These are phyloP conservation scores for Maccullochella peelii DNA, from an alignment of 2,113 vertebrate genomes.

Conservation along the genomic window DNA sequence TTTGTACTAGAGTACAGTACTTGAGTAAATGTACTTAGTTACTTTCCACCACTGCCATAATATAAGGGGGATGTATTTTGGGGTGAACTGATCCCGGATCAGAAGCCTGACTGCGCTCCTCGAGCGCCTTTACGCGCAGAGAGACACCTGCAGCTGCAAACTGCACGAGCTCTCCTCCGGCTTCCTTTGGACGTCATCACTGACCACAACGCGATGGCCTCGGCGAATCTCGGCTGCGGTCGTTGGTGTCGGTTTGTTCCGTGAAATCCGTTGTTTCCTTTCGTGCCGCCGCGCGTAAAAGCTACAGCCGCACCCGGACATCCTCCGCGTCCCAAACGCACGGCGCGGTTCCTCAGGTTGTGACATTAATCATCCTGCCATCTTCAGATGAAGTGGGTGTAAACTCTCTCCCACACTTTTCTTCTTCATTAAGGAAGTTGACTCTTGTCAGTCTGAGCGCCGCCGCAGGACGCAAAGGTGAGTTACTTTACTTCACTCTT, in stretches of 20 bases:
- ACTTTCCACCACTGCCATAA: neutral
- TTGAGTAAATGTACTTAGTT: neutral
- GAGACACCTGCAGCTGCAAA: neutral
- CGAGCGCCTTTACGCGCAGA: constrained; percentile 6
- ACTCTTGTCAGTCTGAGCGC: neutral
- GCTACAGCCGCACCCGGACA: too few species aligned
- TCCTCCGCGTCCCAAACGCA: neutral
- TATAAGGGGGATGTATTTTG: neutral
- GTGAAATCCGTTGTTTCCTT: neutral
- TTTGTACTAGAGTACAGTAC: too few species aligned
- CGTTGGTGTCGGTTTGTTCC: neutral
- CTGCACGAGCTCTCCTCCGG: neutral
- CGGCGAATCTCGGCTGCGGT: accelerated
- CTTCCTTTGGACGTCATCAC: neutral
- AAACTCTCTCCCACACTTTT: neutral
- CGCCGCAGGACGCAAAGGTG: constrained; percentile 20
- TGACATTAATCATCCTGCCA: neutral
- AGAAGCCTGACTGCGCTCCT: neutral
- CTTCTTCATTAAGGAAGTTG: constrained; percentile 28
- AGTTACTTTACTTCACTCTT: neutral
- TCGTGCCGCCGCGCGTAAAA: neutral
- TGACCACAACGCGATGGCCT: too few species aligned
- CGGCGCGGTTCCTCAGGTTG: neutral
- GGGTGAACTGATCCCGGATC: neutral
- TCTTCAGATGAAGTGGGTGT: constrained; percentile 22